Percentiles rank a stretch among this genome's conserved stretches.
These are phyloP conservation scores for Edolisoma coerulescens DNA, from an alignment of 2,113 vertebrate species.

Conservation along the genomic window DNA sequence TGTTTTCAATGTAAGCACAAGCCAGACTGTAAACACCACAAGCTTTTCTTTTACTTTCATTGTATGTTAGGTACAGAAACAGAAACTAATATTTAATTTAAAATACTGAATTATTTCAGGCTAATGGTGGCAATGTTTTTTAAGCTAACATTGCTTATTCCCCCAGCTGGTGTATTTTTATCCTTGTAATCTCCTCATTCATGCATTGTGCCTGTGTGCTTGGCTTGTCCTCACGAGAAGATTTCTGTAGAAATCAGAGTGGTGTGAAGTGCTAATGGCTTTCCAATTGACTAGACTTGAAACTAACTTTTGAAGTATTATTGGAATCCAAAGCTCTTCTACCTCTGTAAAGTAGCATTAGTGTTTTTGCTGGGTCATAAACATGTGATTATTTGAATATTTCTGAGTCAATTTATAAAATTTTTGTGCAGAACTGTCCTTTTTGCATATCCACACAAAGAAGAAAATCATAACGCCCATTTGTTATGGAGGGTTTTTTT, in stretches of 20 bases:
- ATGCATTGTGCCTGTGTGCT: neutral
- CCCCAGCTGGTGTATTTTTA: neutral
- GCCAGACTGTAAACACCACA: neutral
- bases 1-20: neutral
- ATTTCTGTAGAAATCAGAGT: neutral
- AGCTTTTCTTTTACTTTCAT: neutral
- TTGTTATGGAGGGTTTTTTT: neutral
- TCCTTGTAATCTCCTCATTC: neutral
- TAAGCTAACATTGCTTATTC: neutral
- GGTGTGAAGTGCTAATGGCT: neutral
- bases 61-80: neutral
- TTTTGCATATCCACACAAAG: neutral
- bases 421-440: neutral
- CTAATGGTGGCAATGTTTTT: neutral
- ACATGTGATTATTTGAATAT: neutral
- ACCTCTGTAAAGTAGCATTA: neutral
- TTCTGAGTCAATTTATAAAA: neutral
- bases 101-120: neutral
- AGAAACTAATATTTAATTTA: neutral
- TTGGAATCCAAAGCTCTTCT: neutral
- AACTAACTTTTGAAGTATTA: neutral
- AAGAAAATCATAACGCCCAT: neutral
- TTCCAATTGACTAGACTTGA: neutral
- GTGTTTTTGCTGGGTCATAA: neutral
- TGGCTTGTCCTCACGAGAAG: neutral